Conservation (phyloP, 2,888 invertebrate genomes). For the Acanthosepion pharaonis region DNA sequence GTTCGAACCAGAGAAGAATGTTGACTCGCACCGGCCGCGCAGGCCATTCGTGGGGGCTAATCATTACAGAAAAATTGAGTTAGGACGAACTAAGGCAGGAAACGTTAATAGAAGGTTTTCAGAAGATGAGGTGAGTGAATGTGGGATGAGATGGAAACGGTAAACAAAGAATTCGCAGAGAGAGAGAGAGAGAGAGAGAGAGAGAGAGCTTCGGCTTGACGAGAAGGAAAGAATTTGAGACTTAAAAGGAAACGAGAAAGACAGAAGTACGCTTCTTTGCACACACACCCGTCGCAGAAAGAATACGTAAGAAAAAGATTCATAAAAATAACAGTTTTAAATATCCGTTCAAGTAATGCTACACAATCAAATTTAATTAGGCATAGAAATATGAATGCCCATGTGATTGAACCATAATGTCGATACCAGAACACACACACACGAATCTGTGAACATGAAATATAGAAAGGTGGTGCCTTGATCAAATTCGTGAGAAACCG, state of each 20-base stretch:
- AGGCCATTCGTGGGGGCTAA: slow-evolving; percentile 33
- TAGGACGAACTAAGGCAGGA: background rate
- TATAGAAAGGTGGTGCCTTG: too few relatives aligned
- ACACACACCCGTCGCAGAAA: background rate
- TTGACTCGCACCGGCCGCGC: background rate
- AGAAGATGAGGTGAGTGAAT: background rate
- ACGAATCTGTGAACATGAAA: too few relatives aligned
- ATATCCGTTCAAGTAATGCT: too few relatives aligned
- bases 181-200: background rate
- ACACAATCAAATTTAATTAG: too few relatives aligned
- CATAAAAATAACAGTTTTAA: background rate
- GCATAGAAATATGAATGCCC: background rate
- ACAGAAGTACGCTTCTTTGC: background rate
- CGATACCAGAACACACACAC: too few relatives aligned
- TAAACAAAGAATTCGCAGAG: background rate
- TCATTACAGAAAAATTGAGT: slow-evolving; percentile 33
- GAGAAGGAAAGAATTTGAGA: background rate
- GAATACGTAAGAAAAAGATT: background rate
- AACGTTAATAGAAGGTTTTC: slow-evolving; percentile 4
- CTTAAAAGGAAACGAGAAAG: too few relatives aligned
- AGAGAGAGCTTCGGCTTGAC: background rate
- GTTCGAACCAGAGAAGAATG: background rate
- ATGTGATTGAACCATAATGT: background rate
- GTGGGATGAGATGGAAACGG: background rate
- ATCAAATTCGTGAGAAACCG: too few relatives aligned